Evolutionary conservation across 2,113 vertebrate genomes (phyloP).

Genomic region (Gambusia holbrooki): DNA sequence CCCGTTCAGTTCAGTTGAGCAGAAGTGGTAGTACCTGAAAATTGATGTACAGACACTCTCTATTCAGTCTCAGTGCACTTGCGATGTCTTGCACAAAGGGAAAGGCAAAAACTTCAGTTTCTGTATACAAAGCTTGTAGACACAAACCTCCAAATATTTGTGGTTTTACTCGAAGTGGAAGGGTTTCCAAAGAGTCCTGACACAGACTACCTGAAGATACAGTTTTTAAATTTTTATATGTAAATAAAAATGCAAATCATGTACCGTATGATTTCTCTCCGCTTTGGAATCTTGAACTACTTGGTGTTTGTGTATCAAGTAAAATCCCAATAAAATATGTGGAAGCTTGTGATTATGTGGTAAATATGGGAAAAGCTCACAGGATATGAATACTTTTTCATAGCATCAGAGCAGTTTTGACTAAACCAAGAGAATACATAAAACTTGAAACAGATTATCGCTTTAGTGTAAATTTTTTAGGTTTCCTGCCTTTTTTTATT

Average conservation of each 20-base stretch:
- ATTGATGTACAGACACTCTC: too few relatives aligned
- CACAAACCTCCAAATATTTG: too few relatives aligned
- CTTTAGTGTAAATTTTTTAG: constrained; percentile 11
- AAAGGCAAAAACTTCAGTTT: too few relatives aligned
- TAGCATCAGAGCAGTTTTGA: background rate
- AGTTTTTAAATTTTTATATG: background rate
- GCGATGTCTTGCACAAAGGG: too few relatives aligned
- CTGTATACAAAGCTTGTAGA: too few relatives aligned
- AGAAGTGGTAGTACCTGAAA: too few relatives aligned
- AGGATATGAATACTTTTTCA: background rate
- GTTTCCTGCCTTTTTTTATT: constrained; percentile 31
- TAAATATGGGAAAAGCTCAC: background rate
- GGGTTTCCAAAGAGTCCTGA: too few relatives aligned
- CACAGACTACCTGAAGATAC: too few relatives aligned
- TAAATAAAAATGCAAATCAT: background rate
- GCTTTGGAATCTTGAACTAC: background rate
- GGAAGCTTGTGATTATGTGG: background rate
- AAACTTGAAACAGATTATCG: constrained; percentile 15
- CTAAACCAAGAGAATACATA: background rate
- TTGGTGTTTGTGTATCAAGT: background rate
- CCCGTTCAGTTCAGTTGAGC: too few relatives aligned
- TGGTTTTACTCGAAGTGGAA: too few relatives aligned
- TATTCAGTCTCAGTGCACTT: too few relatives aligned
- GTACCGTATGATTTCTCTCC: background rate
- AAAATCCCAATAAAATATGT: background rate